A percentile compares a stretch with the other conserved stretches of the same genome.
These are phyloP conservation scores for Daubentonia madagascariensis DNA, from an alignment of 2,113 vertebrate genomes.

Conservation along the genomic window DNA sequence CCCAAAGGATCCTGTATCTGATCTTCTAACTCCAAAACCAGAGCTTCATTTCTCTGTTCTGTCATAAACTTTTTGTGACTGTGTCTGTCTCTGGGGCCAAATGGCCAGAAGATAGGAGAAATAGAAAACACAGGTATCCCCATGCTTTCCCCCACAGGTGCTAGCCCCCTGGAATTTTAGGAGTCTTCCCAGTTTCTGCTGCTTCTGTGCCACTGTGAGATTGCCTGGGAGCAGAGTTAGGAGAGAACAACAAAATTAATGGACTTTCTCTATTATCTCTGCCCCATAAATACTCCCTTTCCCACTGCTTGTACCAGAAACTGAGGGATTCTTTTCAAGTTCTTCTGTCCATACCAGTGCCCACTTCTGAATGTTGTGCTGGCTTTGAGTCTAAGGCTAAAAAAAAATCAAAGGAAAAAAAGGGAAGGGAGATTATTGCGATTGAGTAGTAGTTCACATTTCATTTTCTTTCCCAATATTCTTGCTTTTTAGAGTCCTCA, in stretches of 20 bases:
- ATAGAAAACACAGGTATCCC: neutral
- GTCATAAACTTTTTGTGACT: neutral
- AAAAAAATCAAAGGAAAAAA: neutral
- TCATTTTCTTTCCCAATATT: neutral
- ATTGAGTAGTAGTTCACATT: neutral
- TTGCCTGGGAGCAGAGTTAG: rapidly evolving
- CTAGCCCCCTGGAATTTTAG: rapidly evolving
- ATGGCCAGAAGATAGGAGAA: neutral
- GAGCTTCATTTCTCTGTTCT: neutral
- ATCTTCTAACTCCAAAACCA: neutral
- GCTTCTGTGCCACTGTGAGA: neutral
- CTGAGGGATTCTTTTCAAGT: neutral
- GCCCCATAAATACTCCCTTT: neutral
- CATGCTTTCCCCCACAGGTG: rapidly evolving
- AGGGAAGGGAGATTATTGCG: neutral
- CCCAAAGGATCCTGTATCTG: rapidly evolving
- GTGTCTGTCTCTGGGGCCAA: neutral
- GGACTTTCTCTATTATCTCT: neutral
- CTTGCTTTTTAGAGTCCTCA: neutral
- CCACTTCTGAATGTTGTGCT: neutral
- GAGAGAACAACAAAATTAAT: neutral
- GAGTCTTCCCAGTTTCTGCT: neutral
- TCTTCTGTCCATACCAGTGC: neutral
- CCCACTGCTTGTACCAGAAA: neutral
- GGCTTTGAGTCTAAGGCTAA: neutral